Percentiles rank a stretch among this genome's conserved stretches.
Conservation (phyloP, 2,888 invertebrate genomes). For the Zele albiditarsus region DNA sequence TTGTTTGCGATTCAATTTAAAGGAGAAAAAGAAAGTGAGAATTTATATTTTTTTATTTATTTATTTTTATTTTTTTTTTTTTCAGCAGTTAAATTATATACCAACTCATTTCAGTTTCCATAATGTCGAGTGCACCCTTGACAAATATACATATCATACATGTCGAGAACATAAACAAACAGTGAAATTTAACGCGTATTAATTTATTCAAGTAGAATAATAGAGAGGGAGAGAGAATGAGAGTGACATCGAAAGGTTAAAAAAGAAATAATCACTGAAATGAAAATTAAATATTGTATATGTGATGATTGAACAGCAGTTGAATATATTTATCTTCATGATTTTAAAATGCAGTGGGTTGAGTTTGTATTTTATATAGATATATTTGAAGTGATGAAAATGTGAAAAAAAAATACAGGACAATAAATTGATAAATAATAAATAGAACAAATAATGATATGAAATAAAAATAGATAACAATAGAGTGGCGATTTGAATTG, state of each 20-base stretch:
- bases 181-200: constrained; percentile 2
- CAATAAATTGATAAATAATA: neutral
- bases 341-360: neutral
- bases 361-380: no score
- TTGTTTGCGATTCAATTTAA: no score
- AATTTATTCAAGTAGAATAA: neutral
- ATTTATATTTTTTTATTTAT: no score
- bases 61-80: no score
- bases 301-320: neutral
- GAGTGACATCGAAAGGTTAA: neutral
- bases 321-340: neutral
- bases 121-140: no score
- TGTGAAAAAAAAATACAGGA: neutral
- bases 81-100: no score
- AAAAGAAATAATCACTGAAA: neutral
- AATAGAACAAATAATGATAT: neutral
- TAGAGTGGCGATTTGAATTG: constrained; percentile 18
- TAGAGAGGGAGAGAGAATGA: neutral
- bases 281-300: neutral
- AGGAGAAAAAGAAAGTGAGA: no score
- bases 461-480: constrained; percentile 10
- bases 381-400: neutral
- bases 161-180: neutral
- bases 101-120: no score
- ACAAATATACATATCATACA: constrained; percentile 1